Evolutionary conservation across 2,888 invertebrate species (phyloP), one percentile per base, ranked within the genome.

Genomic region (Sussaba pulchella): DNA sequence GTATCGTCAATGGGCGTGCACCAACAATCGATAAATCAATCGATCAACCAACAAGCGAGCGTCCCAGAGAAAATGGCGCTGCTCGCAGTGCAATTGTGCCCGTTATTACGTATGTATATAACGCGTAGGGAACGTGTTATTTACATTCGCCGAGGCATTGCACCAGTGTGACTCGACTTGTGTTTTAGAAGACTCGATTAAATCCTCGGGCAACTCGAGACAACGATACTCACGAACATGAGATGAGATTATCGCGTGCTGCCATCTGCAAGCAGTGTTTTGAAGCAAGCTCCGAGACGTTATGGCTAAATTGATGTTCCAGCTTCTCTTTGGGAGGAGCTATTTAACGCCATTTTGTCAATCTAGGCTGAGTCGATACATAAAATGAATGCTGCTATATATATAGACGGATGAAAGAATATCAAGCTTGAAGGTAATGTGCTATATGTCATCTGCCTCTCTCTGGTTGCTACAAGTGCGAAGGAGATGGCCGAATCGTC

Each of bases 31-130:
- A 17, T 14, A n/a, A 3, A 43, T 10, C 10, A 19, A 36, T 36
- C n/a, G 39, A 14, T 36, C 43, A 31, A 31, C 31, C 31, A 31
- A 31, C 31, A 31, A n/a, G 31, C 31, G 31, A 31, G 31, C 31
- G 31, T 31, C 2, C 31, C 0, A 24, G 39, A 41, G 67, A 69
- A 69, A 69, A 69, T 69, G 67, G 67, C 67, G 67, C 41, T 69
- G 1, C 17, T 9, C 10, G 8, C 50, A 9, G 36, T 21, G n/a
- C 4, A 6, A 31, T 31, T 6, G 2, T 6, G 31, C 31, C 31
- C n/a, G n/a, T 31, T 31, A 6, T 31, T 6, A 31, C 6, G 6
- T n/a, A n/a, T n/a, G n/a, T n/a, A n/a, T 41, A 52, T 12, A 31
- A 6, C 6, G 6, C 45, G 52, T 17, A 17, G 9, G 14, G 10